phyloP scores from a whole-genome alignment of 2,113 vertebrate genomes.

The Haliaeetus leucogaster region DNA sequence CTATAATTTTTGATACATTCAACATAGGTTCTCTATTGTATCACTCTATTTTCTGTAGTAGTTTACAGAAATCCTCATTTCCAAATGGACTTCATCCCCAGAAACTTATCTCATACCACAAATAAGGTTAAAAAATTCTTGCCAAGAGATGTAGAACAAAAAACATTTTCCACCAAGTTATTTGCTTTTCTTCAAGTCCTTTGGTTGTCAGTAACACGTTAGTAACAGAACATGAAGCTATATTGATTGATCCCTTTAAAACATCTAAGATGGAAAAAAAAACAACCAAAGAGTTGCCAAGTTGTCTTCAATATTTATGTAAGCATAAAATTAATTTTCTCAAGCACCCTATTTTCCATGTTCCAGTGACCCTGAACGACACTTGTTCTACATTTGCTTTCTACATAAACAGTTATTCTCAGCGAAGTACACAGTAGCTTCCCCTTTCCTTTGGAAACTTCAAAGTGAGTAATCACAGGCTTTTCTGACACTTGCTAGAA shows the following conservation, averaged over 20 bases:
- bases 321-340: conserved; percentile 25
- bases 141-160: not conserved
- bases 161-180: not conserved
- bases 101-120: not conserved
- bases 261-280: not conserved
- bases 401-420: conserved; percentile 35
- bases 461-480: not conserved
- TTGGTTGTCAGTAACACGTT: not conserved
- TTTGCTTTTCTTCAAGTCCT: not conserved
- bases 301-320: not conserved
- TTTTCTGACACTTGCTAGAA: not conserved
- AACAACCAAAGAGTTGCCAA: not conserved
- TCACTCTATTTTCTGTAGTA: not conserved
- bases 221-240: not conserved
- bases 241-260: not conserved
- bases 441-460: conserved; percentile 52
- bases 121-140: not conserved
- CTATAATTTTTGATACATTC: not conserved
- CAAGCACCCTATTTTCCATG: not conserved
- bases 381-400: not conserved
- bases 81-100: not conserved
- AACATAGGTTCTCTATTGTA: not conserved
- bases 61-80: not conserved
- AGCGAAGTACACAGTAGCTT: conserved; percentile 33
- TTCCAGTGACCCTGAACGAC: not conserved